Evolutionary conservation across 2,113 vertebrate genomes (phyloP).

Genomic region (Takifugu bimaculatus): DNA sequence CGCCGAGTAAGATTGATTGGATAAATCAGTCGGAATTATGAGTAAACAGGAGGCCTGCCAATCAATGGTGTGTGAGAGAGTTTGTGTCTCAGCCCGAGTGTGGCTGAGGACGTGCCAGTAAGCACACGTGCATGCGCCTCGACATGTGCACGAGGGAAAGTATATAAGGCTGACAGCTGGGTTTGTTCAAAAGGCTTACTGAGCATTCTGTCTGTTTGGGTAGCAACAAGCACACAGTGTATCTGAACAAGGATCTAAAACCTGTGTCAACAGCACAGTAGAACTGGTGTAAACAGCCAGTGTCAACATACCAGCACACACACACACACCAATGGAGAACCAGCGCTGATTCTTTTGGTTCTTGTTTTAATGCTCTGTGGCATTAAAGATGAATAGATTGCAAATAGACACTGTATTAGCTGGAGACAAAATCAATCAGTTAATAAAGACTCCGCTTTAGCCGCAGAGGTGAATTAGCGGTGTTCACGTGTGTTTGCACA

Average conservation of each 20-base stretch:
- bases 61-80: conserved; percentile 39
- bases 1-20: conserved; percentile 71
- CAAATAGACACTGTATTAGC: conserved; percentile 27
- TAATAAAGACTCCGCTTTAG: conserved; percentile 1
- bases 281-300: conserved; percentile 68
- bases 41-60: conserved; percentile 72
- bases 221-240: conserved; percentile 65
- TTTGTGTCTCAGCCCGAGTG: conserved; percentile 14
- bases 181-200: conserved; percentile 71
- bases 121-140: conserved; percentile 15
- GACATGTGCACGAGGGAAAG: conserved; percentile 34
- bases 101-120: conserved; percentile 48
- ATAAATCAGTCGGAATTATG: conserved; percentile 70
- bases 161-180: conserved; percentile 73
- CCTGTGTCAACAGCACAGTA: conserved; percentile 69
- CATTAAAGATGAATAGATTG: conserved; percentile 15
- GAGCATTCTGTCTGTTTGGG: conserved; percentile 73
- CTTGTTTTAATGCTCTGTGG: conserved; percentile 18
- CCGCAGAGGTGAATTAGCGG: background rate
- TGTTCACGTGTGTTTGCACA: background rate
- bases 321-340: conserved; percentile 40
- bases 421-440: conserved; percentile 21
- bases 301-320: conserved; percentile 64
- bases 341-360: conserved; percentile 24
- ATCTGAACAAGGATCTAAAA: conserved; percentile 71